Base-by-base conservation (phyloP, 2,888 invertebrate genomes). In the Diaphora mendica region DNA sequence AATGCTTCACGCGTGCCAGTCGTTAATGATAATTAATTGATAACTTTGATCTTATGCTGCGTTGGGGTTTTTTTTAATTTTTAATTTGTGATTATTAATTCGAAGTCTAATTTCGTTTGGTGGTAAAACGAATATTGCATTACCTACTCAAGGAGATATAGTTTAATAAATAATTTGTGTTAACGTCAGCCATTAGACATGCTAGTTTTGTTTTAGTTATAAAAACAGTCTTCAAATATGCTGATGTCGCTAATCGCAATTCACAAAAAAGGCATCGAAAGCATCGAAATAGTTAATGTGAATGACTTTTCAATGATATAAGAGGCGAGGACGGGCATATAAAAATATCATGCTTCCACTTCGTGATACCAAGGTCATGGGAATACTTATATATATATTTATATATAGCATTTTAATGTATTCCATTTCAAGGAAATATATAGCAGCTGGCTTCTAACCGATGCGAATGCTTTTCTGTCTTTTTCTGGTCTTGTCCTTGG, bases 311-410 rank as follows among this genome's bases (percentile, higher is more conserved):
- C 30, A 69, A 69, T 64, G 65, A 17, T 35, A 35, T 62, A 30
- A 70, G 30, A 26, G 11, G 30, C 62, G 30, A 30, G 62, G 8
- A 62, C 44, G 55, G n/a, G 20, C n/a, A 30, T 13, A 44, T 62
- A 62, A 30, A 30, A 5, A 62, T 26, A 44, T 59, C 64, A 35
- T 55, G 55, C 65, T 20, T n/a, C 9, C 39, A 55, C 55, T 69
- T 64, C 69, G 73, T 35, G 64, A 55, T 69, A 44, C 55, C 65
- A 39, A 64, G 65, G 69, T 69, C 68, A 51, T 51, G 51, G 51
- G 51, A 20, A 51, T 51, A 51, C 9, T 23, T 23, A 23, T 51
- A 51, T 51, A 48, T 42, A 35, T 17, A 48, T 51, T 42, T 23
- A n/a, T 42, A 62, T 23, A 13, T 30, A 69, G 59, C 26, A 59